Evolutionary conservation across 2,888 invertebrate genomes (phyloP).

Genomic region (Callinectes sapidus): DNA sequence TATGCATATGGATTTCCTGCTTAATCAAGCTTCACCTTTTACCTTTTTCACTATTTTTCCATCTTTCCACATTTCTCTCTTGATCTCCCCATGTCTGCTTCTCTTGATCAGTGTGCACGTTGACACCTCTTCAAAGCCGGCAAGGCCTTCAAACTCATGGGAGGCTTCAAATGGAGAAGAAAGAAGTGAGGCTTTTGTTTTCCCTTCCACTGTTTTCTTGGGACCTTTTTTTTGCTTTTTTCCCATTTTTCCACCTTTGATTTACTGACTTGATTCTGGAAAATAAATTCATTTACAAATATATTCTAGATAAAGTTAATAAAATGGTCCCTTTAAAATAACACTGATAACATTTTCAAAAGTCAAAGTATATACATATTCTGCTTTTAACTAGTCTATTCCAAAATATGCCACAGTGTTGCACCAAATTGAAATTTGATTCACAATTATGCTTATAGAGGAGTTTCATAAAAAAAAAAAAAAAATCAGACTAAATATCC

Average conservation of each 20-base stretch:
- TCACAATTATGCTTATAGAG: no score
- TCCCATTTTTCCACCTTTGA: slow-evolving; percentile 11
- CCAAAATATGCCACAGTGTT: no score
- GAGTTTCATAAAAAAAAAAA: no score
- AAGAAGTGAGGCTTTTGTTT: not conserved
- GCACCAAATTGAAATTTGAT: no score
- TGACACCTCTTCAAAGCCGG: slow-evolving; percentile 59
- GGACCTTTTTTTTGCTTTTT: slow-evolving; percentile 29
- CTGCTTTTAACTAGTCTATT: no score
- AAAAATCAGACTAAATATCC: no score
- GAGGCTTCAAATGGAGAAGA: slow-evolving; percentile 39
- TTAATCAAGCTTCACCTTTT: not conserved
- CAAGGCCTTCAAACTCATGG: slow-evolving; percentile 62
- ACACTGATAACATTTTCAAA: no score
- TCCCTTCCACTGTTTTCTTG: slow-evolving; percentile 1
- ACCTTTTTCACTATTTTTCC: slow-evolving; percentile 59
- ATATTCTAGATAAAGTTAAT: not conserved
- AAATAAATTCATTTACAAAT: not conserved
- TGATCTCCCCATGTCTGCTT: slow-evolving; percentile 44
- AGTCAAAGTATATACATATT: no score
- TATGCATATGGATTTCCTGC: not conserved
- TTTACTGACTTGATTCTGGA: not conserved
- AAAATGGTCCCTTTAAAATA: not conserved
- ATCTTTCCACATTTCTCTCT: slow-evolving; percentile 53
- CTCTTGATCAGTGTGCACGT: slow-evolving; percentile 48